Evolutionary conservation across 1,140 invertebrate species (phyloP), one percentile per base, ranked within the genome.

Genomic region (Bombus impatiens): DNA sequence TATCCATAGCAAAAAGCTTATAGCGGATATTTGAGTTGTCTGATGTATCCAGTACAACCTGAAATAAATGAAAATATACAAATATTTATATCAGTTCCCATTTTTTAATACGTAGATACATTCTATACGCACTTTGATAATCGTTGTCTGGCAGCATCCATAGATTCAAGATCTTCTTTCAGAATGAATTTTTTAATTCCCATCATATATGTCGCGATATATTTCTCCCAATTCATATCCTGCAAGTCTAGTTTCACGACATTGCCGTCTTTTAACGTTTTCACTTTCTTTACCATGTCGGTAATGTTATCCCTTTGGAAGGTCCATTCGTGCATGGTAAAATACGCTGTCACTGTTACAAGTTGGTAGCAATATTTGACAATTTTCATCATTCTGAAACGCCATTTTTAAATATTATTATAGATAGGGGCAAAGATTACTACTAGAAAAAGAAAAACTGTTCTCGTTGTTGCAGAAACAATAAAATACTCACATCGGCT

Each of bases 251-350:
- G 94, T 78, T 96, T 94, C 88, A 98, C 98, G 1, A 94, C 93
- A 37, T 94, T 93, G 12, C 95, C 95, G 90, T 98, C 97, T 40
- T 95, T 94, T 0, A 96, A 93, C 0, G 84, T 72, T 18, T 95
- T 95, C n/a, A 98, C 95, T 67, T 96, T 95, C 35, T 95, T 93
- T 65, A 96, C 95, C 1, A 99, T 94, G 71, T 96, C 95, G 28
- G 95, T 95, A 89, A 98, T 96, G 91, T 98, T 98, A 3, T 96
- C 95, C 40, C 96, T 96, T 28, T 96, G 95, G 92, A 99, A 99
- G 67, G 97, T 95, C 98, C 98, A 99, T 91, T 99, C 97, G 90
- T 98, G 96, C 10, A 97, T 96, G 0, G 98, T 97, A 92, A 99
- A 99, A 93, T 97, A 99, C 93, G 98, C 97, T 0, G 98, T 97